Evolutionary conservation across 2,113 vertebrate genomes (phyloP).

Genomic region (Lanius ludovicianus): DNA sequence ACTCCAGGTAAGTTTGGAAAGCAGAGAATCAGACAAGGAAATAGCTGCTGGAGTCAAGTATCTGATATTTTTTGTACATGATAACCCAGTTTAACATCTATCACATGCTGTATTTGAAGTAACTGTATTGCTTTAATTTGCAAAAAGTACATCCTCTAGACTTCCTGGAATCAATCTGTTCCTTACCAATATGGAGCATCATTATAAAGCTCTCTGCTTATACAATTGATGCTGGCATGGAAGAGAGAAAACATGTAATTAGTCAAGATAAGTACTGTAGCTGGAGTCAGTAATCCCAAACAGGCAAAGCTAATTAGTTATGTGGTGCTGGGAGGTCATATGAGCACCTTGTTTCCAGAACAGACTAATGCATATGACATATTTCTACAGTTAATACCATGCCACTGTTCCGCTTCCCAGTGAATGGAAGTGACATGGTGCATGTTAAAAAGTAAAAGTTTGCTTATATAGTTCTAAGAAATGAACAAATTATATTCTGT

Average conservation of each 20-base stretch:
- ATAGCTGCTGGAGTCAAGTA: not conserved
- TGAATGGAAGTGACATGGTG: not conserved
- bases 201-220: not conserved
- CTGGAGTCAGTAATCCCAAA: slow-evolving; percentile 26
- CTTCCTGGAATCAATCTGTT: not conserved
- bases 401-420: not conserved
- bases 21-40: not conserved
- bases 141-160: not conserved
- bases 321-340: not conserved
- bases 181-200: not conserved
- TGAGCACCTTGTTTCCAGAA: slow-evolving; percentile 20
- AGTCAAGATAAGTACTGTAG: not conserved
- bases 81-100: not conserved
- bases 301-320: slow-evolving; percentile 25
- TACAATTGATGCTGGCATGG: not conserved
- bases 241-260: slow-evolving; percentile 22
- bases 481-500: not conserved
- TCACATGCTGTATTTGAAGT: not conserved
- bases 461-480: not conserved
- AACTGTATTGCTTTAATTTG: not conserved
- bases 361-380: not conserved
- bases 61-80: not conserved
- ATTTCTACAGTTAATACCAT: slow-evolving; percentile 7
- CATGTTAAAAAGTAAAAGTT: not conserved
- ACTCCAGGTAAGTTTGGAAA: not conserved